Evolutionary conservation across 2,888 invertebrate species (phyloP), one percentile per base, ranked within the genome.

Genomic region (Caenorhabditis auriculariae): DNA sequence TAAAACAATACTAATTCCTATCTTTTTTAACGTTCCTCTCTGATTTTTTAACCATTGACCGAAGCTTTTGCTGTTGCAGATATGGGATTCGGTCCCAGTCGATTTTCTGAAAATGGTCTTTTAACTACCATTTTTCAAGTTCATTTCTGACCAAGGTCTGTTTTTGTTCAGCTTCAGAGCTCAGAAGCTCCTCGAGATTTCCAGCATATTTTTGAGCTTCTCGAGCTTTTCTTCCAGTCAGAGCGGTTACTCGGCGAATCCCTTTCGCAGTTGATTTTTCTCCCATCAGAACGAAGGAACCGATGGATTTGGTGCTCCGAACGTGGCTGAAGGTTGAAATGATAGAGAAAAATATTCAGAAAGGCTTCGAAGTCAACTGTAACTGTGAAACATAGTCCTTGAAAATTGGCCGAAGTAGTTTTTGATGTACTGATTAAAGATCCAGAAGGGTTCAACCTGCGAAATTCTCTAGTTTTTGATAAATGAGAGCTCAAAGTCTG

Each of bases 61-160:
- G n/a, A n/a, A n/a, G n/a, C n/a, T n/a, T n/a, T n/a, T n/a, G n/a
- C 24, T 52, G 52, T 17, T 52, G 37, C 6, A 49, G 35, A 12
- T 54, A 28, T 27, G 61, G 61, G 15, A 61, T 28, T 19, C 39
- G 37, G 24, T 61, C 54, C 61, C 61, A 61, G 37, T 61, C 51
- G 35, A 56, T 53, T 9, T 49, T 49, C 47, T 60, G 46, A 15
- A 43, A 43, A 55, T 39, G 23, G 38, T 5, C 45, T n/a, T 28
- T 19, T 39, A 2, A 21, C 29, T 53, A 19, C 29, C 9, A 15
- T 23, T 7, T 2, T 39, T 17, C 38, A 23, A 15, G 15, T 2
- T 12, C n/a, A 23, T 9, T 12, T 43, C 21, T 21, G 7, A 12
- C 43, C 4, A 4, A 19, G 26, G 26, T 21, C 43, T 6, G 7